Evolutionary conservation across 2,113 vertebrate genomes (phyloP), one percentile per base, ranked within the genome.

Genomic region (Cyanoderma ruficeps): DNA sequence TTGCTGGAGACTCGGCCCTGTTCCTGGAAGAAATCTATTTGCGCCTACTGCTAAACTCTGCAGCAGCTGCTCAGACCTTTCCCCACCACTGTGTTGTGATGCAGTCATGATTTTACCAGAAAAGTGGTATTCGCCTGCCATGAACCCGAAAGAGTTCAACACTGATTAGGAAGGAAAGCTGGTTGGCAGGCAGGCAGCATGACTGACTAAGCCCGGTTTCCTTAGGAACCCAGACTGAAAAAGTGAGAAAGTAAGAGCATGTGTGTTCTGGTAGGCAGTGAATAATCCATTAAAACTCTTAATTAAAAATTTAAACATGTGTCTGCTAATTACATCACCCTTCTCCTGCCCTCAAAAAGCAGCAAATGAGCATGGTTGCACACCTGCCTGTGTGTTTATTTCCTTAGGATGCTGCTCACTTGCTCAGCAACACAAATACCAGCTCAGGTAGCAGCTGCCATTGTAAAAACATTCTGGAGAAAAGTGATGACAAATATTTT

Each of bases 271-370:
- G 80, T 94, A 96, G 93, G 92, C 96, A 94, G 93, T 92, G 95
- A 96, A 93, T 91, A 96, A 95, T 93, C 96, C 89, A 96, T 95
- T 96, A 96, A 93, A 90, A 96, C 77, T 94, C 96, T 96, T 96
- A 96, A 96, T 96, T 96, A 96, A 97, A 96, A 97, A 96, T 94
- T 89, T 93, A 95, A 96, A 96, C 95, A 89, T 95, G 96, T 96
- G 92, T 82, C 92, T 96, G 92, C 93, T 97, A 96, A 96, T 96
- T 97, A 96, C 96, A 95, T 86, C 94, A 94, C 94, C 88, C 88
- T 87, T 84, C 52, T 94, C 80, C 41, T 93, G 88, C 86, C 90
- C 90, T 95, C 86, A 71, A 53, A 97, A 96, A 96, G 90, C 90
- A 94, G 88, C 80, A 95, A 94, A 95, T 96, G 86, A 95, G 94